Evolutionary conservation across 2,888 invertebrate species (phyloP).

Genomic region (Heteropelma amictum): DNA sequence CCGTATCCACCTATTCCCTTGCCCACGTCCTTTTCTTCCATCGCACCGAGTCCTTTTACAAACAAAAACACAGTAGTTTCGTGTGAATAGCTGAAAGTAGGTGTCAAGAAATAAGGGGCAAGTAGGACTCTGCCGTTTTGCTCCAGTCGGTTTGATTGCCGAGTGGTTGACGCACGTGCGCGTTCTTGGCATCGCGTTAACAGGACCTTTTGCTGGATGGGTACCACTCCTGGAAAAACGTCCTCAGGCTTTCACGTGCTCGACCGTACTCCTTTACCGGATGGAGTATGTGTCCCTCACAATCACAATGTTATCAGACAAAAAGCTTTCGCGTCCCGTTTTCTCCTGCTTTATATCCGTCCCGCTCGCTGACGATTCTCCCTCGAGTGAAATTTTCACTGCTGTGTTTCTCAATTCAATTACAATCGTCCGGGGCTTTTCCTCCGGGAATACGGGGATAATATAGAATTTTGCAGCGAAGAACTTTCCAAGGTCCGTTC

Average conservation of each 20-base stretch:
- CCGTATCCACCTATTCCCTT: background rate
- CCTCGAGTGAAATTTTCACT: background rate
- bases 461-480: constrained; percentile 7
- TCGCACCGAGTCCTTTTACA: constrained; percentile 28
- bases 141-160: constrained; percentile 61
- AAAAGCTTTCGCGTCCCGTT: constrained; percentile 5
- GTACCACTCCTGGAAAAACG: constrained; percentile 35
- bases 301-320: constrained; percentile 23
- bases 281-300: constrained; percentile 2
- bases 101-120: constrained; percentile 46
- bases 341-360: background rate
- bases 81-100: constrained; percentile 34
- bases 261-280: background rate
- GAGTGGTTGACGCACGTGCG: constrained; percentile 48
- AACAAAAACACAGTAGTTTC: constrained; percentile 7
- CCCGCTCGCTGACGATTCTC: constrained; percentile 1
- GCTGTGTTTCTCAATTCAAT: constrained; percentile 15
- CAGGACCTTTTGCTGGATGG: constrained; percentile 29
- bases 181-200: constrained; percentile 28
- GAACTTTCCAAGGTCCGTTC: too few species aligned
- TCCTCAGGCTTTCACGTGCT: constrained; percentile 27
- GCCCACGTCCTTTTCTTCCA: background rate
- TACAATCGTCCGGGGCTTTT: background rate
- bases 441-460: constrained; percentile 3
- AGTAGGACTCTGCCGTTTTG: constrained; percentile 28